A percentile compares a stretch with the other conserved stretches of the same genome.
Conservation (phyloP, 2,797 vertebrate species). For the Poecile montanus region DNA sequence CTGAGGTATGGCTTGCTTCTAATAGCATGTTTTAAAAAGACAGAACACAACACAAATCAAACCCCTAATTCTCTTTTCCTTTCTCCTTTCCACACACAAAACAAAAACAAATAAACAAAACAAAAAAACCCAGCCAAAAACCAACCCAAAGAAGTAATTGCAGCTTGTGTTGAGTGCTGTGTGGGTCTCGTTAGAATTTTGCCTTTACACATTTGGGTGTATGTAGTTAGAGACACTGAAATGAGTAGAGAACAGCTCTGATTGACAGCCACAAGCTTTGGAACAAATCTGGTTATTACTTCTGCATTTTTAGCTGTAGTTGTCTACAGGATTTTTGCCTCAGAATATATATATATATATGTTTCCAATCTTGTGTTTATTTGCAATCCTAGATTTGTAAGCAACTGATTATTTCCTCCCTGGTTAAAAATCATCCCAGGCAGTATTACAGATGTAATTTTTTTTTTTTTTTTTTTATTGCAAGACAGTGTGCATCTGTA, state of each 20-base stretch:
- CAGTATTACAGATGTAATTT: neutral
- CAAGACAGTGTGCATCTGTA: neutral
- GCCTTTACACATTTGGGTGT: accelerated
- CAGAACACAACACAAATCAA: neutral
- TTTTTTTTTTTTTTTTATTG: neutral
- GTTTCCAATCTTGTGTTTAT: neutral
- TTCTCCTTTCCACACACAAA: neutral
- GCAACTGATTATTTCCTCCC: neutral
- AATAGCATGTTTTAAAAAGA: neutral
- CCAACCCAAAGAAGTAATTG: neutral
- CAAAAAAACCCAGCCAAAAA: neutral
- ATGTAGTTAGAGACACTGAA: neutral
- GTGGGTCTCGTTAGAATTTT: neutral
- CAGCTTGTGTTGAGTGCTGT: neutral
- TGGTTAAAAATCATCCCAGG: neutral
- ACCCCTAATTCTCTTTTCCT: neutral
- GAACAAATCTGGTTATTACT: neutral
- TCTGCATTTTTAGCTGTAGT: neutral
- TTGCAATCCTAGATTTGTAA: neutral
- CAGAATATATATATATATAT: neutral
- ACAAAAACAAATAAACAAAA: too few relatives aligned
- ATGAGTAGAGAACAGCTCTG: neutral
- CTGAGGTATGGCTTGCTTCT: neutral
- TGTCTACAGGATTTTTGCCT: neutral
- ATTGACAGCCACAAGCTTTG: neutral